Conservation (phyloP, 2,113 vertebrate genomes). For the Mustelus asterias region DNA sequence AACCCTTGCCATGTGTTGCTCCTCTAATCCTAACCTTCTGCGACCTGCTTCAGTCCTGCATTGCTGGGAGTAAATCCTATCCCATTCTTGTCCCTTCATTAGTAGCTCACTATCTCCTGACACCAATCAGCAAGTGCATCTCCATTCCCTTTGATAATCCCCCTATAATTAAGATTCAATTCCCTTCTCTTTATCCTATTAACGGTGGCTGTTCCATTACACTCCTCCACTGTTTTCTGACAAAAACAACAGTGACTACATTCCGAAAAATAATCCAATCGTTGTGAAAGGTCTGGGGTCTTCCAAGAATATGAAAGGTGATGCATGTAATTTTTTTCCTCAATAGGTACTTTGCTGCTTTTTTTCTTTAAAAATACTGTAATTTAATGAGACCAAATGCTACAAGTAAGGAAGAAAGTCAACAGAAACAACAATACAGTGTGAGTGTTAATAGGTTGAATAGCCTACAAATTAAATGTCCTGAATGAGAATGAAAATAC, state of each 20-base stretch:
- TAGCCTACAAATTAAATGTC: background rate
- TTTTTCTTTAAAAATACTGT: background rate
- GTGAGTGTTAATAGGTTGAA: background rate
- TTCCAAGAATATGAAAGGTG: background rate
- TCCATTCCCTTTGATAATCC: background rate
- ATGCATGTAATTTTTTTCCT: background rate
- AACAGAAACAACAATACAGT: background rate
- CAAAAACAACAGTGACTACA: background rate
- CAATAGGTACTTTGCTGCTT: background rate
- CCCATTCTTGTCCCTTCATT: background rate
- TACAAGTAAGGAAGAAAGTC: background rate
- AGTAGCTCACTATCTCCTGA: background rate
- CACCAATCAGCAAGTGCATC: background rate
- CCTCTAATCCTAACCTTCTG: background rate
- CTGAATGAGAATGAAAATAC: background rate
- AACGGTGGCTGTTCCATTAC: background rate
- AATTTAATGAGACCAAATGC: background rate
- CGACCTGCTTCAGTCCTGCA: background rate
- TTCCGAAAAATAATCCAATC: background rate
- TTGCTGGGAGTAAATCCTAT: background rate
- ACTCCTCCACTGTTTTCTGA: background rate
- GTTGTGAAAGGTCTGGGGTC: background rate
- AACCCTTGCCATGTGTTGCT: background rate
- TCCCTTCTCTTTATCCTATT: background rate
- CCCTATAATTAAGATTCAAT: background rate